Evolutionary conservation across 1,140 invertebrate genomes (phyloP).

Genomic region (Platorchestia sp.): DNA sequence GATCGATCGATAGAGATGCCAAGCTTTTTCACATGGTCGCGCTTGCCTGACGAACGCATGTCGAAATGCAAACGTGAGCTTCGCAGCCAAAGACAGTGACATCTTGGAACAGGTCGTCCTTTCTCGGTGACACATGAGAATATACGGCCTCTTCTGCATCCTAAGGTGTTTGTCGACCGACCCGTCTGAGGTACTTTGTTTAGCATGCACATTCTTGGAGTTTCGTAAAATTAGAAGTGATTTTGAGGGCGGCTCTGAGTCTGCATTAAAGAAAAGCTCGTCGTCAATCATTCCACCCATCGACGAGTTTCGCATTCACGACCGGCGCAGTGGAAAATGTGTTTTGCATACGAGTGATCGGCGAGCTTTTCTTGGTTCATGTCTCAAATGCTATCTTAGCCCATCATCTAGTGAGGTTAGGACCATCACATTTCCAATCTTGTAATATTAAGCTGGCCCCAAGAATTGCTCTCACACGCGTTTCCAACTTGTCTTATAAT

Average conservation of each 20-base stretch:
- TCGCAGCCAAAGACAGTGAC: neutral
- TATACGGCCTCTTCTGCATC: neutral
- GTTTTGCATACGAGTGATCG: conserved; percentile 30
- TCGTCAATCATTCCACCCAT: conserved; percentile 36
- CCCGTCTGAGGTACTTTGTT: neutral
- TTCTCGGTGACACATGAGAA: neutral
- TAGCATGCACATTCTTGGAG: neutral
- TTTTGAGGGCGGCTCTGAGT: neutral
- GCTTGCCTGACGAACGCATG: neutral
- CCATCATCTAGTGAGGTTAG: conserved; percentile 48
- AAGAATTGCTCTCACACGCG: conserved; percentile 54
- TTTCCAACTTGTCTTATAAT: conserved; percentile 55
- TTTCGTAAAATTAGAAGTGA: conserved; percentile 17
- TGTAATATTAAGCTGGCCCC: conserved; percentile 49
- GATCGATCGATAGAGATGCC: conserved; percentile 51
- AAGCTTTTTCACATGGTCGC: neutral
- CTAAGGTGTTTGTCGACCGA: neutral
- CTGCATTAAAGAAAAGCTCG: conserved; percentile 40
- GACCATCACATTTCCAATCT: conserved; percentile 54
- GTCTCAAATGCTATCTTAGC: conserved; percentile 50
- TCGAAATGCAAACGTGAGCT: conserved; percentile 19
- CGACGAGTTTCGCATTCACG: conserved; percentile 22
- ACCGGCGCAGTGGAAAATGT: conserved; percentile 11
- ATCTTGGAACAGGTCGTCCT: neutral
- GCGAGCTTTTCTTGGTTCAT: conserved; percentile 12